A percentile compares a stretch with the other conserved stretches of the same genome.
Evolutionary conservation across 2,888 invertebrate species (phyloP).

Genomic region (Dendrolimus pini): DNA sequence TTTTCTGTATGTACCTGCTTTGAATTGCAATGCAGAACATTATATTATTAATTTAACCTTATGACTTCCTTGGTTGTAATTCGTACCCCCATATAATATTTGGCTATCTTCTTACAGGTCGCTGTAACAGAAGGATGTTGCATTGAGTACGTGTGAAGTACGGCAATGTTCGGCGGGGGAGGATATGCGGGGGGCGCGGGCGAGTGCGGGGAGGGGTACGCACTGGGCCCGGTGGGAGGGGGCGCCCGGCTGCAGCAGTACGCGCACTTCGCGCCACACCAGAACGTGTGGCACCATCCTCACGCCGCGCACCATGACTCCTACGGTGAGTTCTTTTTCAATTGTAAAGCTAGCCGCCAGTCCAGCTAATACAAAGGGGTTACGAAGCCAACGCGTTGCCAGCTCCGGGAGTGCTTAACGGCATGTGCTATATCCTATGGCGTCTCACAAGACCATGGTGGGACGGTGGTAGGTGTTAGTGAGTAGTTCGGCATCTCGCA

Average conservation of each 20-base stretch:
- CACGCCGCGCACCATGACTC: slow-evolving; percentile 58
- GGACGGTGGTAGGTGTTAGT: too few species aligned
- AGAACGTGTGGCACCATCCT: slow-evolving; percentile 66
- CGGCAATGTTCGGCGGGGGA: slow-evolving; percentile 32
- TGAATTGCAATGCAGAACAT: too few species aligned
- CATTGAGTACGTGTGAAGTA: slow-evolving; percentile 18
- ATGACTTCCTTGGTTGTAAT: too few species aligned
- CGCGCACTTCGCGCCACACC: slow-evolving; percentile 65
- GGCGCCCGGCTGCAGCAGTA: slow-evolving; percentile 62
- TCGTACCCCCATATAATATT: background rate
- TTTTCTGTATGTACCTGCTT: too few species aligned
- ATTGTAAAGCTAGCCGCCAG: too few species aligned
- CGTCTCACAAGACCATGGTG: too few species aligned
- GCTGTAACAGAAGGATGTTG: slow-evolving; percentile 11
- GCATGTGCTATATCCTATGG: too few species aligned
- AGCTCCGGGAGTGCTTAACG: too few species aligned
- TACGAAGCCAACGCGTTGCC: too few species aligned
- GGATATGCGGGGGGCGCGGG: slow-evolving; percentile 39
- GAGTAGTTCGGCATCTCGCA: too few species aligned
- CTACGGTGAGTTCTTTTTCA: slow-evolving; percentile 37
- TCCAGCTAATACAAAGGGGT: too few species aligned
- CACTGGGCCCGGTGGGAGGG: slow-evolving; percentile 53
- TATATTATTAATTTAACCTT: too few species aligned
- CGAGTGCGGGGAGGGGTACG: slow-evolving; percentile 53
- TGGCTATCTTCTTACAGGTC: slow-evolving; percentile 15